Conservation (phyloP, 1,140 invertebrate species). For the Lepidurus packardi region DNA sequence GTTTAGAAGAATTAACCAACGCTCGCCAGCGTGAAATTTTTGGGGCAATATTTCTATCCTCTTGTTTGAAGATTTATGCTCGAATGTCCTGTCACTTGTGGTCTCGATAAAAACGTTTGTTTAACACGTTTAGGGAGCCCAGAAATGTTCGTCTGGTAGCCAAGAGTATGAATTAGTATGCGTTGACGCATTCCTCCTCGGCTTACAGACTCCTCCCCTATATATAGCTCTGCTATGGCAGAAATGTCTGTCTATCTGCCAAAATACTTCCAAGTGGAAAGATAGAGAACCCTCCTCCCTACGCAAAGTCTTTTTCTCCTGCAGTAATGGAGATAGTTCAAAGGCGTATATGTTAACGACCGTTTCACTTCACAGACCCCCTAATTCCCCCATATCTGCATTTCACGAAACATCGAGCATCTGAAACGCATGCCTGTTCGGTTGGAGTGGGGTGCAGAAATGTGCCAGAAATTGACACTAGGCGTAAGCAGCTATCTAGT, state of each 20-base stretch:
- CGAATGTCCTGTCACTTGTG: background rate
- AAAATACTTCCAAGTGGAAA: background rate
- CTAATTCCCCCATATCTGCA: background rate
- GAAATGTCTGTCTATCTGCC: slow-evolving; percentile 2
- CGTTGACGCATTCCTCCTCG: background rate
- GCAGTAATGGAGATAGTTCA: background rate
- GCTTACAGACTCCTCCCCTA: background rate
- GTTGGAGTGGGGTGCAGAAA: no score
- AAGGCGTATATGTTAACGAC: background rate
- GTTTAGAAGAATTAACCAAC: background rate
- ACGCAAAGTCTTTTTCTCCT: no score
- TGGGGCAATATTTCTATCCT: background rate
- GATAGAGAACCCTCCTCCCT: no score
- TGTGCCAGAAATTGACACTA: no score
- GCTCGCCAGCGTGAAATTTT: background rate
- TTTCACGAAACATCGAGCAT: no score
- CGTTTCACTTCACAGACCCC: background rate
- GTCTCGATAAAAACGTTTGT: background rate
- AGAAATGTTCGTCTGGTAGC: background rate
- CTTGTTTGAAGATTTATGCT: background rate
- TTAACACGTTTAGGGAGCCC: background rate
- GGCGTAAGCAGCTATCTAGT: no score
- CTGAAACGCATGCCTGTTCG: no score
- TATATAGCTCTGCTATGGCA: slow-evolving; percentile 14
- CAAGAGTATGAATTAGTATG: background rate